Base-by-base conservation (phyloP, 2,888 invertebrate species). In the Synanthedon tipuliformis region DNA sequence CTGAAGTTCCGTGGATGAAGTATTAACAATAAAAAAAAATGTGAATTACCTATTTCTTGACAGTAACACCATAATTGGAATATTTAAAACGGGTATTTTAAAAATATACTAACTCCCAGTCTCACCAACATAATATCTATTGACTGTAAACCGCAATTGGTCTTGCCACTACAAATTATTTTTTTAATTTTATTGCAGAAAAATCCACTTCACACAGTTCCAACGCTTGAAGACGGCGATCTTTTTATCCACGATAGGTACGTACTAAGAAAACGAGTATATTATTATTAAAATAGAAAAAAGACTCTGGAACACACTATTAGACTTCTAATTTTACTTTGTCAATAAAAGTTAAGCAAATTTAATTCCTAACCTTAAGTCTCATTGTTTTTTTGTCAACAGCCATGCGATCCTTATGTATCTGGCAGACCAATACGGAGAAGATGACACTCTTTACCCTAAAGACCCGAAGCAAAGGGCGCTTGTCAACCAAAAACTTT, bases 161-260 rank as follows among this genome's bases (percentile, higher is more conserved):
- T 18, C 3, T 18, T 18, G 18, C 18, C 18, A 23, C 23, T 23
- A 4, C 23, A 23, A 23, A 23, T 3, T 23, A 23, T 23, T 16
- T 16, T 23, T 23, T 23, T 18, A 18, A 18, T 54, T 51, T 16
- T 57, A 13, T 67, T 83, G 49, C 68, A 90, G 90, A 72, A 86
- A 59, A 90, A 90, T 63, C 90, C 90, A 0, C 66, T 85, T 51
- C 89, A 89, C 57, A 81, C 88, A 0, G 64, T 91, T n/a, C 91
- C 91, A 3, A 81, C 89, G 1, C 69, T 91, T 13, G 70, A 73
- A 58, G 86, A 89, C 58, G 87, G 84, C 48, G 90, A 89, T 50
- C 80, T 89, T 52, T 64, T 78, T 73, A 51, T 82, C 56, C 71
- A 78, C 48, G 78, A 78, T 55, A 75, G 78, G 78, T 77, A 60